Conservation (phyloP, 2,797 vertebrate species). For the Rhinatrema bivittatum region DNA sequence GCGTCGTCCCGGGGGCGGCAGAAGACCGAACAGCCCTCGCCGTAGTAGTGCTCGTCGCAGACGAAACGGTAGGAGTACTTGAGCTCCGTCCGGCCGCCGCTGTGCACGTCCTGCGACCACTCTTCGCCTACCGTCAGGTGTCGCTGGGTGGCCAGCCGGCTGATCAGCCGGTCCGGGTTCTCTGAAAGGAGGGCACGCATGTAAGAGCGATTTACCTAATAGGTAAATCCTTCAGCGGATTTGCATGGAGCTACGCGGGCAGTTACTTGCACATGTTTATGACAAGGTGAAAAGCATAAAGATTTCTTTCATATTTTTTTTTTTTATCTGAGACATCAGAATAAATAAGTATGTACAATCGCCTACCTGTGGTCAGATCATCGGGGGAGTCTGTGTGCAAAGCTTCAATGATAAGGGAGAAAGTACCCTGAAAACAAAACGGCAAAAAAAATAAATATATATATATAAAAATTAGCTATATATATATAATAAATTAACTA, state of each 20-base stretch:
- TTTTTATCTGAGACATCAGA: too few relatives aligned
- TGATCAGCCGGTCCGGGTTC: conserved; percentile 85
- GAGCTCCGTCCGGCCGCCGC: conserved; percentile 74
- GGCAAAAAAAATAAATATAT: conserved; percentile 34
- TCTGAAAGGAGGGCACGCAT: conserved; percentile 52
- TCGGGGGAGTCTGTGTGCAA: conserved; percentile 87
- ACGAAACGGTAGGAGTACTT: conserved; percentile 93
- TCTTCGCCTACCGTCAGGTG: conserved; percentile 89
- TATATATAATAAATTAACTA: conserved; percentile 37
- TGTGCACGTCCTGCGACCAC: conserved; percentile 92
- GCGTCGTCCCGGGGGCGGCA: conserved; percentile 89
- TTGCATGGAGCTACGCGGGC: too few relatives aligned
- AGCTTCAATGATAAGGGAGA: conserved; percentile 96
- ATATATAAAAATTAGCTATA: conserved; percentile 4
- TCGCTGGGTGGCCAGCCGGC: conserved; percentile 86
- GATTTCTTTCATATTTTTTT: too few relatives aligned
- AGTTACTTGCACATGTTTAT: not conserved
- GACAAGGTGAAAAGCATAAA: too few relatives aligned
- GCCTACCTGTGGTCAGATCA: conserved; percentile 88
- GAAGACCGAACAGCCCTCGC: conserved; percentile 93
- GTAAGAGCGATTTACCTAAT: not conserved
- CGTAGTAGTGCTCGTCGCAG: conserved; percentile 92
- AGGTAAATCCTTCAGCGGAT: too few relatives aligned
- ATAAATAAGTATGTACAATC: too few relatives aligned
- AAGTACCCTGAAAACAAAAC: conserved; percentile 79